Conservation (phyloP, 2,888 invertebrate species). For the Hanleya hanleyi region DNA sequence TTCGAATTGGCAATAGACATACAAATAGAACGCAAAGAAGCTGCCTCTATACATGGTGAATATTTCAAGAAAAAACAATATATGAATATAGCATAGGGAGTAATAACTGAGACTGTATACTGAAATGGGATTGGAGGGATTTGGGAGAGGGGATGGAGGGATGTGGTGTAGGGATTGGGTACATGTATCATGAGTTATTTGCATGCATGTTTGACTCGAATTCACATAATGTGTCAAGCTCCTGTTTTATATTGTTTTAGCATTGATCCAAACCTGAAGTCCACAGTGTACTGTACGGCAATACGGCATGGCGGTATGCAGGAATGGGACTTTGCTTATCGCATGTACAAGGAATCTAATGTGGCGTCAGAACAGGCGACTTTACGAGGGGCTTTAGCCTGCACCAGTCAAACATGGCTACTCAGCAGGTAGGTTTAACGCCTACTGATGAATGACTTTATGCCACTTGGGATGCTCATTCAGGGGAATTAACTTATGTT, state of each 20-base stretch:
- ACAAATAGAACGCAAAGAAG: no score
- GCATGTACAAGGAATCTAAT: conserved; percentile 79
- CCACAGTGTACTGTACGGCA: conserved; percentile 83
- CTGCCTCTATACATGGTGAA: no score
- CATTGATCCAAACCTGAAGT: conserved; percentile 82
- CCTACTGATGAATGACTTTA: no score
- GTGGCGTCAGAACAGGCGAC: conserved; percentile 80
- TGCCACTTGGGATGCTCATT: no score
- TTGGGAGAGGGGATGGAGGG: no score
- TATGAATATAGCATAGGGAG: no score
- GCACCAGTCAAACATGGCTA: conserved; percentile 79
- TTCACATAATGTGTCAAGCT: neutral
- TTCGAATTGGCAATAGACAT: no score
- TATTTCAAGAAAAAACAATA: no score
- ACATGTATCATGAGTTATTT: neutral
- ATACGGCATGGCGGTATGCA: conserved; percentile 79
- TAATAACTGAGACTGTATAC: no score
- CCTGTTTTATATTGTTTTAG: conserved; percentile 72
- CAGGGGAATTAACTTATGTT: no score
- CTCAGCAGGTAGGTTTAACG: conserved; percentile 74
- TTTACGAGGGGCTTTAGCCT: conserved; percentile 81
- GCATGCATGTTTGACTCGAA: neutral
- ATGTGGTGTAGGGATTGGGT: no score
- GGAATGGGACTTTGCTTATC: conserved; percentile 85
- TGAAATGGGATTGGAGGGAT: no score